Base-by-base conservation (phyloP, 2,888 invertebrate genomes). In the Drosophila austrosaltans region DNA sequence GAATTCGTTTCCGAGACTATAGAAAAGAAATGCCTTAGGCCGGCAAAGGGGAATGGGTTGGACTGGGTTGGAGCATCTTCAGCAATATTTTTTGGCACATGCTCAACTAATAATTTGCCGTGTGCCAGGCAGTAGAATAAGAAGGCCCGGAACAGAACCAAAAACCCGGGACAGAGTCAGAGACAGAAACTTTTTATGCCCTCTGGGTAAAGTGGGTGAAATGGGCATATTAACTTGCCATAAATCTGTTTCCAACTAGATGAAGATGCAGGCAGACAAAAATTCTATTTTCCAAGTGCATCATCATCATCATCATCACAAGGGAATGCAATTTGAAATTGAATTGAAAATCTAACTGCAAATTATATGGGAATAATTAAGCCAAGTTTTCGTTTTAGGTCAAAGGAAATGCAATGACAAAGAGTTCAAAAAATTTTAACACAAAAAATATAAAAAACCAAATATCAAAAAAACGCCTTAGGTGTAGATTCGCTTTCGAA, bases 31-130 rank as follows among this genome's bases (percentile, higher is more conserved):
- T 82, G 78, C 78, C 81, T 69, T 78, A 64, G 87, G 57, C 57
- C 10, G 22, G 57, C 57, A 22, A 57, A 12, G 8, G 39, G 6
- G 39, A 32, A 44, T 16, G 16, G 42, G 54, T 20, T 1, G n/a
- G 53, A 36, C 8, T 36, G 72, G 72, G 72, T 66, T 72, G 25
- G 12, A 48, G 48, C 87, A 87, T 90, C 89, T 88, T 86, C 77
- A 75, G 79, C 79, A 81, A 81, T 88, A 79, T 72, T 90, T 88
- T 84, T 89, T 89, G 89, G 89, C 89, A 90, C 89, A 84, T 77
- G 83, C 85, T 89, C 89, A 89, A 89, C 89, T 88, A 83, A 90
- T 89, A 90, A 90, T 89, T 90, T 85, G 80, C 75, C 82, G 82
- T 83, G 83, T 83, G 87, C 87, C 83, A 74, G 68, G 69, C 25